These are phyloP conservation scores for Halesus radiatus DNA, from an alignment of 1,140 invertebrate genomes.

Conservation along the genomic window DNA sequence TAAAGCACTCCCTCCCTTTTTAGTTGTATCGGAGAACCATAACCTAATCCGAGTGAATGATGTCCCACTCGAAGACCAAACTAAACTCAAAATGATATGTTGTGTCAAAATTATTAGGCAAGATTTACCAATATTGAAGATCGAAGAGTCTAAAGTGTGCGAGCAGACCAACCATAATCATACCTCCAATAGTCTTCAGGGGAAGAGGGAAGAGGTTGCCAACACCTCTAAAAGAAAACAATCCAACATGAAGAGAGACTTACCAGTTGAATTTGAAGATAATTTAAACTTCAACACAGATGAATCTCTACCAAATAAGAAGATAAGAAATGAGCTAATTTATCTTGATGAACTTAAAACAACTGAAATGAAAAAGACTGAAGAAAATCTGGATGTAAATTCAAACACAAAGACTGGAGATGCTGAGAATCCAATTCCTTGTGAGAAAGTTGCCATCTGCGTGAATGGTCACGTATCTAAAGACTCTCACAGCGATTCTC, in stretches of 20 bases:
- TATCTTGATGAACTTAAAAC: background rate
- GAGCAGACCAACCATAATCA: background rate
- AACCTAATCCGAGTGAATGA: slow-evolving; percentile 12
- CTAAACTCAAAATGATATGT: slow-evolving; percentile 24
- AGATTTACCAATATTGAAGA: slow-evolving; percentile 15
- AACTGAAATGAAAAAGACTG: slow-evolving; percentile 6
- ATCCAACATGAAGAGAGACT: background rate
- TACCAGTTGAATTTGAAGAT: background rate
- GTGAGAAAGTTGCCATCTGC: too few species aligned
- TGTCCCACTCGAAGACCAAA: slow-evolving; percentile 15
- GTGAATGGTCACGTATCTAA: too few species aligned
- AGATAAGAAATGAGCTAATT: background rate
- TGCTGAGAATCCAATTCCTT: background rate
- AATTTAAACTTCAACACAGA: slow-evolving; percentile 5
- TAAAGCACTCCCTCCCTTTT: background rate
- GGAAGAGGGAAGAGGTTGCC: slow-evolving; percentile 18
- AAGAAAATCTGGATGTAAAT: slow-evolving; percentile 11
- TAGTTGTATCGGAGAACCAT: background rate
- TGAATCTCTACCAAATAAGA: slow-evolving; percentile 24
- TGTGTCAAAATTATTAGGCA: background rate
- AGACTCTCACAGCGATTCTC: too few species aligned
- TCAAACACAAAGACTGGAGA: background rate
- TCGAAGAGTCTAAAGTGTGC: background rate
- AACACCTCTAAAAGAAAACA: slow-evolving; percentile 25
- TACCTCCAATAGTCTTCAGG: background rate